phyloP scores from a whole-genome alignment of 1,140 invertebrate species.

The Venustaconcha ellipsiformis region DNA sequence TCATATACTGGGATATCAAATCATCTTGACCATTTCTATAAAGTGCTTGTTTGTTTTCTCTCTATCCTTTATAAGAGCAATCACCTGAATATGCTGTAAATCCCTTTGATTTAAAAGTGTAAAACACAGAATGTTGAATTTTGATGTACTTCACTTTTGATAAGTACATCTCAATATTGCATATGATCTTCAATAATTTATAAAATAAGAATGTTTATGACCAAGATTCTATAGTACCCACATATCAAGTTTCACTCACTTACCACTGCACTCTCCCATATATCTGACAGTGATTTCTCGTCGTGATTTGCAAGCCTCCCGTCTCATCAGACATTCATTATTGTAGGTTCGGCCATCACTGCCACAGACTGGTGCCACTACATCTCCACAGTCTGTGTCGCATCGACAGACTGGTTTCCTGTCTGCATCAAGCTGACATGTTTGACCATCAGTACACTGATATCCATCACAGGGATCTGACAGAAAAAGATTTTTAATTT shows the following conservation, averaged over 20 bases:
- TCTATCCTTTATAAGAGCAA: too few species aligned
- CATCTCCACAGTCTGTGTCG: constrained; percentile 81
- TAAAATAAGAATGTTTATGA: too few species aligned
- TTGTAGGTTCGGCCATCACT: constrained; percentile 87
- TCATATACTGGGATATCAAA: too few species aligned
- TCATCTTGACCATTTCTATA: too few species aligned
- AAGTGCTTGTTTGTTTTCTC: too few species aligned
- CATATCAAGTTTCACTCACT: neutral
- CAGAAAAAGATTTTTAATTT: constrained; percentile 15
- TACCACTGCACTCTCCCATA: constrained; percentile 44
- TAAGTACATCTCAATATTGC: too few species aligned
- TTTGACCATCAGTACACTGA: constrained; percentile 82
- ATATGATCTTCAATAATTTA: too few species aligned
- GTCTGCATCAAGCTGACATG: constrained; percentile 85
- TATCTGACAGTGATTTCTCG: constrained; percentile 50
- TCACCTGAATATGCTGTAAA: too few species aligned
- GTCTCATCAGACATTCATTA: constrained; percentile 82
- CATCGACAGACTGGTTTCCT: constrained; percentile 84
- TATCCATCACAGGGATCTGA: constrained; percentile 85
- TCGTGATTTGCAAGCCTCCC: constrained; percentile 58
- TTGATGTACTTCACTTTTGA: too few species aligned
- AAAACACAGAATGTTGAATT: too few species aligned
- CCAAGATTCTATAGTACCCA: too few species aligned
- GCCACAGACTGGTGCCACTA: constrained; percentile 86
- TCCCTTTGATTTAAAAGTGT: too few species aligned